Percentiles rank a stretch among this genome's conserved stretches.
phyloP scores from a whole-genome alignment of 1,140 invertebrate genomes.

The Aphaenogaster floridana region DNA sequence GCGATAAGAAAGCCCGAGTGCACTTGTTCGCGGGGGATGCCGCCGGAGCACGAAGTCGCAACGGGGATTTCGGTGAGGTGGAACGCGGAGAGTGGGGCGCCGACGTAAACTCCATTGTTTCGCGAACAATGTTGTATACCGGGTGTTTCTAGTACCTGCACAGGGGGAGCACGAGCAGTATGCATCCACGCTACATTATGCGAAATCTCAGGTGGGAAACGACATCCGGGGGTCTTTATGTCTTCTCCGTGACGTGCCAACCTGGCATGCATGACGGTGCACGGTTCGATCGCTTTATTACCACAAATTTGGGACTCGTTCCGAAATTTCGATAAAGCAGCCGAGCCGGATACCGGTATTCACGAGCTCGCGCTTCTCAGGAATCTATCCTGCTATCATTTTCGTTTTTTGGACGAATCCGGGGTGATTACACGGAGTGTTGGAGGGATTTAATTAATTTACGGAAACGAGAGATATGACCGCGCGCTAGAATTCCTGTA shows the following conservation, averaged over 20 bases:
- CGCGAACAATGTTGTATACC: slow-evolving; percentile 75
- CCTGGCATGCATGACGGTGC: slow-evolving; percentile 9
- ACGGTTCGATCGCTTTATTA: slow-evolving; percentile 67
- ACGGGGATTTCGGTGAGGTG: not conserved
- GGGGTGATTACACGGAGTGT: slow-evolving; percentile 44
- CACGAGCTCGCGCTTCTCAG: slow-evolving; percentile 43
- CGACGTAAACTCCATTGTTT: slow-evolving; percentile 73
- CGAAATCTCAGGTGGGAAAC: slow-evolving; percentile 54
- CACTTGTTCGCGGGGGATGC: slow-evolving; percentile 69
- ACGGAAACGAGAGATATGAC: not conserved
- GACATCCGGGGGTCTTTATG: slow-evolving; percentile 17
- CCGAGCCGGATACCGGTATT: slow-evolving; percentile 42
- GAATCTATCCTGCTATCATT: slow-evolving; percentile 56
- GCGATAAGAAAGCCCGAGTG: slow-evolving; percentile 78
- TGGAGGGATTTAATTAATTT: slow-evolving; percentile 67
- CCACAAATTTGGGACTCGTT: slow-evolving; percentile 61
- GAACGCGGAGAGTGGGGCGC: slow-evolving; percentile 12
- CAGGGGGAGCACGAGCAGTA: slow-evolving; percentile 17
- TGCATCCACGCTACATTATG: slow-evolving; percentile 48
- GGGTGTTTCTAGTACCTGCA: slow-evolving; percentile 63
- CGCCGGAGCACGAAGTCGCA: slow-evolving; percentile 40
- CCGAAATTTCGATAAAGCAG: not conserved
- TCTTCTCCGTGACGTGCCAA: slow-evolving; percentile 25
- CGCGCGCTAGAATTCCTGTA: not conserved
- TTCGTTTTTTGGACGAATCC: slow-evolving; percentile 39